Conservation (phyloP, 2,797 vertebrate species). For the Halcyon badia region DNA sequence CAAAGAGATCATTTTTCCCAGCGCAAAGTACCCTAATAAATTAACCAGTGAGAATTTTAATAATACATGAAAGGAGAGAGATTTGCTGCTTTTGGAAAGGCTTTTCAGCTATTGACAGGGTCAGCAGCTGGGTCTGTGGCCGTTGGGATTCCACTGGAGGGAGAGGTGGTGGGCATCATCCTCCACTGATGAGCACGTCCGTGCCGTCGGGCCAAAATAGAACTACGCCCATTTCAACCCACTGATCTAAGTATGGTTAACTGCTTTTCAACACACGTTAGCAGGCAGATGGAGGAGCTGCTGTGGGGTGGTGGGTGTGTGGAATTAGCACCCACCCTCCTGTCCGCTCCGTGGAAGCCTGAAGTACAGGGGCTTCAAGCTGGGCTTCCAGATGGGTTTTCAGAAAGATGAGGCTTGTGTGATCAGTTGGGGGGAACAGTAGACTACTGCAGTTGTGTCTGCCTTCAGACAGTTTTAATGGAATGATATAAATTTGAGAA, state of each 20-base stretch:
- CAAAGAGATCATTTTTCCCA: constrained; percentile 55
- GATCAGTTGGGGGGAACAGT: not conserved
- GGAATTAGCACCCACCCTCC: not conserved
- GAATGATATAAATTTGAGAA: constrained; percentile 14
- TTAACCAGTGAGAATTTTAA: constrained; percentile 68
- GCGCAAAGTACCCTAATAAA: constrained; percentile 59
- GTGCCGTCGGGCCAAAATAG: accelerated
- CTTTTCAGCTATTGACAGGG: constrained; percentile 34
- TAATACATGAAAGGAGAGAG: constrained; percentile 58
- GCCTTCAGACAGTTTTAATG: not conserved
- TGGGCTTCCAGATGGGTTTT: not conserved
- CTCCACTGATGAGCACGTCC: accelerated
- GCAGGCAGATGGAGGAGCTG: not conserved
- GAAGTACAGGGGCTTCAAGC: not conserved
- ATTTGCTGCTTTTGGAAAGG: constrained; percentile 43
- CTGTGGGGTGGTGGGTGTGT: not conserved
- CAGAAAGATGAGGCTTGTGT: not conserved
- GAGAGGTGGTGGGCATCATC: not conserved
- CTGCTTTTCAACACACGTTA: not conserved
- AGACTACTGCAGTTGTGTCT: not conserved
- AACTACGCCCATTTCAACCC: not conserved
- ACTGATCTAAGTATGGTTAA: not conserved
- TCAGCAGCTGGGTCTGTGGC: constrained; percentile 11
- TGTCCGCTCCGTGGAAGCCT: not conserved
- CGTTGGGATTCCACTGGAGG: not conserved